Base-by-base conservation (phyloP, 1,140 invertebrate genomes). In the Arion vulgaris region DNA sequence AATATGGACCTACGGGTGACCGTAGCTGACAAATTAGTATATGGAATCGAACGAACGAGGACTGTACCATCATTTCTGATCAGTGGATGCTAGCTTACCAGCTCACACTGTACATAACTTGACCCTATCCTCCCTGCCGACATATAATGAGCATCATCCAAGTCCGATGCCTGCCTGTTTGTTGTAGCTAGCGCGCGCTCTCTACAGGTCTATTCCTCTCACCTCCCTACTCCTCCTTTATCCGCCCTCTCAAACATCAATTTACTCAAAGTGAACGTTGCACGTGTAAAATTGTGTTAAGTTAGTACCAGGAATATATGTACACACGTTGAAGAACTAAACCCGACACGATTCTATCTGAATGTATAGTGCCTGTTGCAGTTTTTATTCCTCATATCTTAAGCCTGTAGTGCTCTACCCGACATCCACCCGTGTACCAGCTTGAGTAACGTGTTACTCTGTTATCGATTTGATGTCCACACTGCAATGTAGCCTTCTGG, bases 141-240 rank as follows among this genome's bases (percentile, higher is more conserved):
- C n/a, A 11, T 15, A 69, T 28, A 69, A 38, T 69, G 68, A 38
- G 36, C 68, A 38, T 57, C n/a, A 9, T 28, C 68, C 68, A 69
- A 69, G 32, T n/a, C n/a, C n/a, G n/a, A n/a, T n/a, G 32, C 62
- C 32, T n/a, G 9, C 26, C 15, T 69, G 32, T 4, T 34, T 36
- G 68, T 28, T 69, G 9, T 15, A 69, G 68, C 62, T 23, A 34
- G 68, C 68, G 68, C 68, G 68, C 34, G 68, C 68, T 69, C 68
- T 34, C 68, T 69, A 69, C 68, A n/a, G 34, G 68, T 69, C 34
- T 34, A 69, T 69, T 69, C 34, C 68, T 34, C 26, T 69, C 15
- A 13, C 28, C 68, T 4, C 68, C 32, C 11, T 69, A 15, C 68
- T 17, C 4, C 1, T 38, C 68, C 68, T 9, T 28, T 28, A 69